These are phyloP conservation scores for Nycticorax nycticorax DNA, from an alignment of 2,113 vertebrate species.

Conservation along the genomic window DNA sequence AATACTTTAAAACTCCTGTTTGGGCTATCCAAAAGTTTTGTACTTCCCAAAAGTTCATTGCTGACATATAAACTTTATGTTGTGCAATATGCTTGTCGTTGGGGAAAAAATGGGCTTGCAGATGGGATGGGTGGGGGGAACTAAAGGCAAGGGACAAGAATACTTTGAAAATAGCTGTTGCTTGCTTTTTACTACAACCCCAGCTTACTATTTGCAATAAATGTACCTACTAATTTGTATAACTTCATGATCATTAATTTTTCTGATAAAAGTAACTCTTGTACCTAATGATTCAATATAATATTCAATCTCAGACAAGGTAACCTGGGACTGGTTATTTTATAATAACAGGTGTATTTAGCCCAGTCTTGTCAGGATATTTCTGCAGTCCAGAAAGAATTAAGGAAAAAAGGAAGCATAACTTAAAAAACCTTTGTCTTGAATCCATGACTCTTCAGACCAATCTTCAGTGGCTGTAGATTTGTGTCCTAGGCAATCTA, in stretches of 20 bases:
- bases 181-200: background rate
- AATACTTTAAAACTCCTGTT: background rate
- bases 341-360: background rate
- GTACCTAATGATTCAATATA: background rate
- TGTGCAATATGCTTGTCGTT: background rate
- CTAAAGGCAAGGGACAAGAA: background rate
- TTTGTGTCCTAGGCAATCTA: background rate
- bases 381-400: background rate
- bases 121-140: accelerated
- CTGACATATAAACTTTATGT: background rate
- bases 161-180: background rate
- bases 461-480: background rate
- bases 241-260: background rate
- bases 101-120: background rate
- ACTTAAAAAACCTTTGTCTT: background rate
- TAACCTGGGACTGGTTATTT: background rate
- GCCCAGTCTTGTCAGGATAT: background rate
- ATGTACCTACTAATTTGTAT: background rate
- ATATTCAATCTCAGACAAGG: background rate
- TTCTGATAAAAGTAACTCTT: background rate
- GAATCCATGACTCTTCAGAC: background rate
- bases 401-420: background rate
- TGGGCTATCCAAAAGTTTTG: background rate
- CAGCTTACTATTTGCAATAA: background rate
- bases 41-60: background rate